These are phyloP conservation scores for Steinernema carpocapsae DNA, from an alignment of 2,888 invertebrate genomes.

Conservation along the genomic window DNA sequence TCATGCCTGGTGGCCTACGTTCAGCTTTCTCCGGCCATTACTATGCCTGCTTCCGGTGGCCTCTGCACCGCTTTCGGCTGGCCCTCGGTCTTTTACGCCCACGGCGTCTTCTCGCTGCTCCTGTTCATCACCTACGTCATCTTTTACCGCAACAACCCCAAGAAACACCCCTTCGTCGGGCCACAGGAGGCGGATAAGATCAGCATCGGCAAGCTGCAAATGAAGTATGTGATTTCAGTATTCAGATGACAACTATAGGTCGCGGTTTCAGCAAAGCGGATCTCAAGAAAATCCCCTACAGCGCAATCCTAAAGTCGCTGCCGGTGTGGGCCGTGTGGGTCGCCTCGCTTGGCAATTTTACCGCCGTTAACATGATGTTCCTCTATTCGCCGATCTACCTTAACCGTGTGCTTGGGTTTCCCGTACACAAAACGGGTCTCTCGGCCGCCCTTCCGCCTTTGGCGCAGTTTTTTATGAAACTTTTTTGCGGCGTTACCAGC, in stretches of 20 bases:
- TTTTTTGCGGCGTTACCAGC: constrained; percentile 53
- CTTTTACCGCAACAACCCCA: constrained; percentile 59
- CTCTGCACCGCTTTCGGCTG: constrained; percentile 43
- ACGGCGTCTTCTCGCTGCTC: constrained; percentile 54
- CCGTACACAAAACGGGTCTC: constrained; percentile 55
- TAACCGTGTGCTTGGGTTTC: constrained; percentile 57
- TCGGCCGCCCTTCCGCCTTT: constrained; percentile 59
- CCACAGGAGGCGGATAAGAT: constrained; percentile 55
- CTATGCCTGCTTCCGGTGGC: constrained; percentile 54
- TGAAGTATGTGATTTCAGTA: constrained; percentile 11
- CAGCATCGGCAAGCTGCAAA: constrained; percentile 51
- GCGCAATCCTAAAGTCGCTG: constrained; percentile 51
- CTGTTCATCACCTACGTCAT: constrained; percentile 56
- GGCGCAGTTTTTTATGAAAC: constrained; percentile 54
- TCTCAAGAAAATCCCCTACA: constrained; percentile 52
- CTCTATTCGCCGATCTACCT: constrained; percentile 57
- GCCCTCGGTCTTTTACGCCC: constrained; percentile 59
- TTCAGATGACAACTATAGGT: background rate
- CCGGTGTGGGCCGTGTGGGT: constrained; percentile 60
- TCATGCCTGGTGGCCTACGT: constrained; percentile 59
- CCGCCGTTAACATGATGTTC: constrained; percentile 61
- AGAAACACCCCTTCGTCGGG: constrained; percentile 59
- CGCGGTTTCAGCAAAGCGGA: constrained; percentile 52
- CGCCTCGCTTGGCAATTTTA: constrained; percentile 59
- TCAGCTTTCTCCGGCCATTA: constrained; percentile 59